Base-by-base conservation (phyloP, 2,888 invertebrate species). In the Eupithecia tripunctaria region DNA sequence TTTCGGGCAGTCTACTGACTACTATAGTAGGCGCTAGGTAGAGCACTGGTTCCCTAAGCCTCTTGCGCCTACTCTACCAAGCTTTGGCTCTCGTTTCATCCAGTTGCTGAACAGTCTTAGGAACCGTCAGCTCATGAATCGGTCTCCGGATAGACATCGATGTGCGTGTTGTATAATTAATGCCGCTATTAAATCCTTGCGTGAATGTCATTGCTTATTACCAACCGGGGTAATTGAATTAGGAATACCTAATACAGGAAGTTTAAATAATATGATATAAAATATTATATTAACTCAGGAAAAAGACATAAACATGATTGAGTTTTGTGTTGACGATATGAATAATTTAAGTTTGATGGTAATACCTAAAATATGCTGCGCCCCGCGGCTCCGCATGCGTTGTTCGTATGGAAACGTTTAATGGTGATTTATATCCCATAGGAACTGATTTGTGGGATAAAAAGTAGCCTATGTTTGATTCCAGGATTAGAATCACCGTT, bases 91-190 rank as follows among this genome's bases (percentile, higher is more conserved):
- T 15, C 18, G 32, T 68, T 18, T 51, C n/a, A 43, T 74, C 74
- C 71, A 69, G 56, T 67, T 12, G 7, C 21, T n/a, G 56, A 41
- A 67, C 41, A 29, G 62, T 43, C 43, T 43, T 62, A 21, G 56
- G 36, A 27, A 59, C n/a, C 67, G 71, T 59, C 47, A 62, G 68
- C 41, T 7, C 67, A 59, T 43, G 56, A 43, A 72, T 69, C 68
- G 81, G 12, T 67, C 63, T 51, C 68, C 38, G 81, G 80, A 81
- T 79, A 81, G 81, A 82, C 82, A 78, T 78, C 78, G 77, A 73
- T 77, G 76, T 78, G 76, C 80, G 80, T 80, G 82, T 82, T 81
- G 80, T 81, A 84, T 86, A 87, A 85, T 84, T 86, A 85, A 85
- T 85, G 84, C 70, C 66, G 79, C 79, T 73, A 79, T 80, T 74